Percentiles rank a stretch among this genome's conserved stretches.
Evolutionary conservation across 2,113 vertebrate species (phyloP).

Genomic region (Aegypius monachus): DNA sequence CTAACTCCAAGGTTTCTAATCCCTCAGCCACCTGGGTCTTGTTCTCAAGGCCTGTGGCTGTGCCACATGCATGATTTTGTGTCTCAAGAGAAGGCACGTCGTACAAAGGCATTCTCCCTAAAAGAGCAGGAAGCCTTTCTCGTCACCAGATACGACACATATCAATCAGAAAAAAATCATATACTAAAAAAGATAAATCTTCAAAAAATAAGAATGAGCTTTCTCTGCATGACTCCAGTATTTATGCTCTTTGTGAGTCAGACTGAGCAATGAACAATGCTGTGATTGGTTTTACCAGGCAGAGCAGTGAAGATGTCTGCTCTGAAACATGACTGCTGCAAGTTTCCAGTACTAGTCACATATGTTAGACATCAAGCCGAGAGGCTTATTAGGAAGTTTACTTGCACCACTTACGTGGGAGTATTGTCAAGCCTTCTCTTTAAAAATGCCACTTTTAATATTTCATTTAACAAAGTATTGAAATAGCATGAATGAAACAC

Average conservation of each 20-base stretch:
- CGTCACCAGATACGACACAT: not conserved
- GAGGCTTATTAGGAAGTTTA: not conserved
- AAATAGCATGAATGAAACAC: not conserved
- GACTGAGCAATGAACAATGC: not conserved
- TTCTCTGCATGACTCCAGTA: rapidly evolving
- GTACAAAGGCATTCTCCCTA: not conserved
- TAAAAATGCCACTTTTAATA: not conserved
- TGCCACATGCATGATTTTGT: rapidly evolving
- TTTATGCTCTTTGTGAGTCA: not conserved
- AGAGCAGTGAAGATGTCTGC: not conserved
- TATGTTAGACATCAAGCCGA: not conserved
- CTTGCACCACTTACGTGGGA: not conserved
- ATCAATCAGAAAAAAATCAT: not conserved
- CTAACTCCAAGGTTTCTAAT: not conserved
- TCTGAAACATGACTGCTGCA: not conserved
- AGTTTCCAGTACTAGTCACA: not conserved
- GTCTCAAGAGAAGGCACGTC: not conserved
- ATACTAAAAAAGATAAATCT: not conserved
- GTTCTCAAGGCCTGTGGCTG: not conserved
- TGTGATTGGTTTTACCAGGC: not conserved
- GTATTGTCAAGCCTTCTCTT: not conserved
- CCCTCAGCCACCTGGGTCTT: not conserved
- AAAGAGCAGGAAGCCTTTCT: not conserved
- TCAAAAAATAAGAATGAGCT: not conserved
- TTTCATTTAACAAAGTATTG: not conserved